These are phyloP conservation scores for Botrylloides violaceus DNA, from an alignment of 23 tunicate species.

Conservation along the genomic window DNA sequence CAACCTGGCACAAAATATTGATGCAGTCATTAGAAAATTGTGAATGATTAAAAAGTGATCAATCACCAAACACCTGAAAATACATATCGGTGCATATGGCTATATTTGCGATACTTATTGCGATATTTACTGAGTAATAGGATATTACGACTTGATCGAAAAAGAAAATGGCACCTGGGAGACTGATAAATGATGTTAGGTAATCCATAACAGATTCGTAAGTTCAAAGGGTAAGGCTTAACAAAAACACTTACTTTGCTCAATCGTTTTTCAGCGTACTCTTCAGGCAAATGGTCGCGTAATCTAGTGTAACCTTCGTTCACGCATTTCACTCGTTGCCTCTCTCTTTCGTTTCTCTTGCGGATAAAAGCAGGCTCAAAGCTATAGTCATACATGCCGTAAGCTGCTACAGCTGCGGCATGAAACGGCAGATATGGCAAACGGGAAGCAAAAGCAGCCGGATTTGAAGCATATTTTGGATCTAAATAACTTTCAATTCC, in stretches of 20 bases:
- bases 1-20: slow-evolving; percentile 44
- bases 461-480: slow-evolving; percentile 76
- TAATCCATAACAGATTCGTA: neutral
- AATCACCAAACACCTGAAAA: too few relatives aligned
- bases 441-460: slow-evolving; percentile 73
- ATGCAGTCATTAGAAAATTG: too few relatives aligned
- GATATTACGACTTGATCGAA: too few relatives aligned
- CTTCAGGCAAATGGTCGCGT: slow-evolving; percentile 86
- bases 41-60: too few relatives aligned
- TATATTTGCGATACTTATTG: too few relatives aligned
- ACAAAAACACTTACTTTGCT: slow-evolving; percentile 43
- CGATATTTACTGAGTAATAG: too few relatives aligned
- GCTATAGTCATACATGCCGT: slow-evolving; percentile 76
- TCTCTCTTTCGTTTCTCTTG: slow-evolving; percentile 82
- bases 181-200: neutral
- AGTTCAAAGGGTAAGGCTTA: neutral
- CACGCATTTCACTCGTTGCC: slow-evolving; percentile 91
- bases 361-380: slow-evolving; percentile 93
- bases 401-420: slow-evolving; percentile 36
- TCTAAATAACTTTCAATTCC: slow-evolving; percentile 88
- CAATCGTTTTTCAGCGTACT: slow-evolving; percentile 78
- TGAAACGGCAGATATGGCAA: slow-evolving; percentile 69
- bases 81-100: too few relatives aligned
- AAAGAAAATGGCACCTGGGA: too few relatives aligned
- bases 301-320: slow-evolving; percentile 86